Conservation (phyloP, 2,888 invertebrate species). For the Leptopterna dolabrata region DNA sequence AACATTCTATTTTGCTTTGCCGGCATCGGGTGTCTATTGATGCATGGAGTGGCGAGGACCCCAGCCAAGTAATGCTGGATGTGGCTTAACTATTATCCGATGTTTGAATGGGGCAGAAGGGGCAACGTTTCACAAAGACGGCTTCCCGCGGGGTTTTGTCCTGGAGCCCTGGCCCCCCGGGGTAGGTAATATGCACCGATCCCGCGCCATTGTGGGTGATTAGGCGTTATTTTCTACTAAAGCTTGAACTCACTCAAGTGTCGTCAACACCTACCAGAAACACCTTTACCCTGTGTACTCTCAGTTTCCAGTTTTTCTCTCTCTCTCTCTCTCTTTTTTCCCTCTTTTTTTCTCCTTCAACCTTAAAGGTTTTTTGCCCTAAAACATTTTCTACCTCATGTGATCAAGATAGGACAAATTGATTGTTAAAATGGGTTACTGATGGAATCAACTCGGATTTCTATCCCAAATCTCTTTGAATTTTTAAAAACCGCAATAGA, state of each 20-base stretch:
- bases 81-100: constrained; percentile 35
- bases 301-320: background rate
- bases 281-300: constrained; percentile 17
- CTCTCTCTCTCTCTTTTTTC: background rate
- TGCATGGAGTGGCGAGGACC: background rate
- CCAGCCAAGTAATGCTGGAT: constrained; percentile 18
- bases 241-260: constrained; percentile 44
- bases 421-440: constrained; percentile 4
- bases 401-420: background rate
- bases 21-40: constrained; percentile 4
- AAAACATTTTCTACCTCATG: background rate
- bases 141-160: constrained; percentile 13
- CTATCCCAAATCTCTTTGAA: no score
- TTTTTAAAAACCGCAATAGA: no score
- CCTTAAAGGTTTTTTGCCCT: background rate
- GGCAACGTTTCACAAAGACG: background rate
- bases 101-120: constrained; percentile 3
- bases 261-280: constrained; percentile 48
- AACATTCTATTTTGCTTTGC: constrained; percentile 10
- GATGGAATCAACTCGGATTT: background rate
- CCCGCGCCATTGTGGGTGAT: constrained; percentile 43
- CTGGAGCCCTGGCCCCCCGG: constrained; percentile 17
- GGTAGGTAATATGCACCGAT: constrained; percentile 43
- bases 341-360: background rate
- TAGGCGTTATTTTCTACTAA: constrained; percentile 29